These are phyloP conservation scores for Volucella zonaria DNA, from an alignment of 2,888 invertebrate genomes.

Conservation along the genomic window DNA sequence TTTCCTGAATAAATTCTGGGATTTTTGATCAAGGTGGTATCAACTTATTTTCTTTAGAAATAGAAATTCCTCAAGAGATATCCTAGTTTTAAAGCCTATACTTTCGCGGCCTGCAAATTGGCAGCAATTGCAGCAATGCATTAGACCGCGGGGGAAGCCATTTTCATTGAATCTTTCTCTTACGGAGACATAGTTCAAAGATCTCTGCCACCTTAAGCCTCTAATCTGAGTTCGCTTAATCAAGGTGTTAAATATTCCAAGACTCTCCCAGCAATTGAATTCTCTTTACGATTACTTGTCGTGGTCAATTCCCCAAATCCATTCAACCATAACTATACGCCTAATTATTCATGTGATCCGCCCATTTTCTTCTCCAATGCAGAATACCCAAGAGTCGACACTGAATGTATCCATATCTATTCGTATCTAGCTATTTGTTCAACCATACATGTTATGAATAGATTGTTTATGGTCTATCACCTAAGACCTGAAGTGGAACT, in stretches of 20 bases:
- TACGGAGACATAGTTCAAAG: no score
- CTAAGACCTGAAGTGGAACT: constrained; percentile 40
- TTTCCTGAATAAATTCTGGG: no score
- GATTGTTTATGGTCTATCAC: constrained; percentile 25
- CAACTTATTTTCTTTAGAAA: no score
- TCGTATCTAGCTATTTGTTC: background rate
- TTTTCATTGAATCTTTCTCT: no score
- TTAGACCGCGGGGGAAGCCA: no score
- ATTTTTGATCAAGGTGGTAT: no score
- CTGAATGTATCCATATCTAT: background rate
- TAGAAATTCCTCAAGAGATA: no score
- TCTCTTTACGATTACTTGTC: constrained; percentile 9
- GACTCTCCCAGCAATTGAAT: constrained; percentile 10
- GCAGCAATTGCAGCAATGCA: no score
- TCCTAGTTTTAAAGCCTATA: no score
- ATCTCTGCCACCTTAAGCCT: no score
- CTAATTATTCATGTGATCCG: constrained; percentile 27
- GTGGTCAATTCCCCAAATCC: constrained; percentile 32
- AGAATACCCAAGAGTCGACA: background rate
- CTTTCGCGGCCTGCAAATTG: no score
- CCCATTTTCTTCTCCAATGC: background rate
- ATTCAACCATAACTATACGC: constrained; percentile 27
- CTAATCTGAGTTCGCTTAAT: no score
- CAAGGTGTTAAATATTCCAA: background rate
- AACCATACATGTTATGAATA: constrained; percentile 19